Evolutionary conservation across 2,888 invertebrate species (phyloP), one percentile per base, ranked within the genome.

Genomic region (Eilema griseolum): DNA sequence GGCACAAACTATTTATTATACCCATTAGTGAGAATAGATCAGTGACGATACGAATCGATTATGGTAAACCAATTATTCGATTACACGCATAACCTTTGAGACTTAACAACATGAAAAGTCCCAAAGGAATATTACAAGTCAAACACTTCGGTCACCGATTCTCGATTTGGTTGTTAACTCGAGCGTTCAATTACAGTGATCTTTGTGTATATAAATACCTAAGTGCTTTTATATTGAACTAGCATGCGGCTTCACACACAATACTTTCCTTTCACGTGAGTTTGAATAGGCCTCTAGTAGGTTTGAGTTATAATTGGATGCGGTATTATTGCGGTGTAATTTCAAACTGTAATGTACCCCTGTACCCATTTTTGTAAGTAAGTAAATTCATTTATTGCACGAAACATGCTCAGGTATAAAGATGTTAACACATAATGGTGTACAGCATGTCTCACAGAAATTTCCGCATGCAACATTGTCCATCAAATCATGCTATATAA

Each of bases 21-120:
- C 37, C 37, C 24, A 24, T 24, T 23, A 33, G 61, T 41, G 23
- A 37, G 37, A 24, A 16, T 37, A 62, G 37, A 24, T 62, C 24
- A 41, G 37, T 24, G 37, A 24, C 16, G 16, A 20, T 1, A 41
- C 23, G 24, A 37, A 24, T 52, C 52, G 52, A 52, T 52, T 52
- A 52, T 10, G n/a, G 52, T 52, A n/a, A 52, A 10, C 16, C 37
- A 16, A 62, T 37, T 62, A 62, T 37, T 41, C 62, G 37, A 62
- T 37, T 37, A 62, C 24, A 62, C 24, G 37, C 16, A 8, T 12
- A 41, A 7, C 33, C n/a, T 14, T 14, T 8, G 33, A 23, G 33
- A 8, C 33, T 33, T 33, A 33, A 8, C 33, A 33, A 33, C 33
- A 28, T 37, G 61, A 24, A 16, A 16, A 37, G 20, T 41, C 37